Evolutionary conservation across 2,888 invertebrate species (phyloP).

Genomic region (Philereme transversata): DNA sequence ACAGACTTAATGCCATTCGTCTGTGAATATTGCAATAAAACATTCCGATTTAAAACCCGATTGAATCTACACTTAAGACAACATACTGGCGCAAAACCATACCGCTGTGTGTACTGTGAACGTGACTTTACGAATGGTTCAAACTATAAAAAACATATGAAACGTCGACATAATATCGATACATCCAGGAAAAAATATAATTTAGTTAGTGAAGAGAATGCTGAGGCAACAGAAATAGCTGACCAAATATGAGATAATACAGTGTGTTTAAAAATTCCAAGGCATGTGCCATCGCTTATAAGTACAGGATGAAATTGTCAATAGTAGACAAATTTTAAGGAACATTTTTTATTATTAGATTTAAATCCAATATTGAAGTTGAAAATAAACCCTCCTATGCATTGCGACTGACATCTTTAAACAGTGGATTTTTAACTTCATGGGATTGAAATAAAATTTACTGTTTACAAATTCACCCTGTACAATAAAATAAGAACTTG

Average conservation of each 20-base stretch:
- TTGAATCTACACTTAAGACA: slow-evolving; percentile 73
- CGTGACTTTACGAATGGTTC: slow-evolving; percentile 78
- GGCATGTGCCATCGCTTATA: too few species aligned
- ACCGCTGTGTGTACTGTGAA: slow-evolving; percentile 69
- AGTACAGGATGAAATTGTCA: too few species aligned
- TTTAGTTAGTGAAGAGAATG: slow-evolving; percentile 42
- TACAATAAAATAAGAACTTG: too few species aligned
- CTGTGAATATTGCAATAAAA: slow-evolving; percentile 73
- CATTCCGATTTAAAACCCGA: slow-evolving; percentile 74
- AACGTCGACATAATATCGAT: slow-evolving; percentile 71
- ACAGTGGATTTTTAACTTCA: too few species aligned
- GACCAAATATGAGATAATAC: background rate
- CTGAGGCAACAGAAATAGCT: slow-evolving; percentile 30
- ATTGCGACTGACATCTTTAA: too few species aligned
- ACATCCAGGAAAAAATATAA: slow-evolving; percentile 63
- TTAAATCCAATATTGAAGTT: too few species aligned
- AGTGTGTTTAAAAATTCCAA: too few species aligned
- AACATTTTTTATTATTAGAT: too few species aligned
- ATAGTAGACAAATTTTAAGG: too few species aligned
- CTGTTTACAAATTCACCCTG: too few species aligned
- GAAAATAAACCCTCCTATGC: too few species aligned
- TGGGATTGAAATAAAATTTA: too few species aligned
- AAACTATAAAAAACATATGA: slow-evolving; percentile 79
- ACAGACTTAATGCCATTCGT: slow-evolving; percentile 74
- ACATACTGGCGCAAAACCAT: slow-evolving; percentile 78